Conservation (phyloP, 2,888 invertebrate genomes). For the Drosophila barbarae region DNA sequence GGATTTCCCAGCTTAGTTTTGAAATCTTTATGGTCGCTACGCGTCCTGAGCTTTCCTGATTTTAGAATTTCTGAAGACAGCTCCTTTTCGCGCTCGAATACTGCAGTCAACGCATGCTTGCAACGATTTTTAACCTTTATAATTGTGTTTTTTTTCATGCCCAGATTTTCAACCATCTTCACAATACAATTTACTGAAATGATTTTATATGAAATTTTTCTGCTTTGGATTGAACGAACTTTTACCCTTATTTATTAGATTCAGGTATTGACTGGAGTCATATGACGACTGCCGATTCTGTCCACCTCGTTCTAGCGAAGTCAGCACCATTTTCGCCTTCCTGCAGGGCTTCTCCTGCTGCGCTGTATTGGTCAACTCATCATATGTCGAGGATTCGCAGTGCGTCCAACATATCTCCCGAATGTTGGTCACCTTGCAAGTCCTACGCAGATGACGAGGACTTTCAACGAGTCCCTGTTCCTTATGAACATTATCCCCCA, state of each 20-base stretch:
- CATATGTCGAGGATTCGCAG: constrained; percentile 23
- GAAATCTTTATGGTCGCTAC: neutral
- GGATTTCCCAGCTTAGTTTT: neutral
- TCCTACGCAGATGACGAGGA: constrained; percentile 2
- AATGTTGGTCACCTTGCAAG: constrained; percentile 38
- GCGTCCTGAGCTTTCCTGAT: neutral
- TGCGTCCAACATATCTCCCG: constrained; percentile 30
- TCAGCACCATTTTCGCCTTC: neutral
- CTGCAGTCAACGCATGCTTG: constrained; percentile 13
- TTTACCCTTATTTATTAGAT: constrained; percentile 5
- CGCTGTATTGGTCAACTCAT: neutral
- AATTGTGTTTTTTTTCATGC: constrained; percentile 9
- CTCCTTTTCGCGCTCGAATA: constrained; percentile 15
- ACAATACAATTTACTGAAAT: constrained; percentile 38
- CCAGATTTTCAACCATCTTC: constrained; percentile 13
- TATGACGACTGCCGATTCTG: neutral
- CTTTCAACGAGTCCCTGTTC: neutral
- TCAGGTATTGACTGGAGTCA: neutral
- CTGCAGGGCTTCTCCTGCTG: neutral
- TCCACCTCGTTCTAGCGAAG: neutral
- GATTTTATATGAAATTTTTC: neutral
- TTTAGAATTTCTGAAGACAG: neutral
- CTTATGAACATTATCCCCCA: neutral
- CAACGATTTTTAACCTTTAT: constrained; percentile 30
- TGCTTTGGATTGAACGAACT: rapidly evolving